A percentile compares a stretch with the other conserved stretches of the same genome.
These are phyloP conservation scores for Thinocorus orbignyianus DNA, from an alignment of 2,113 vertebrate genomes.

Conservation along the genomic window DNA sequence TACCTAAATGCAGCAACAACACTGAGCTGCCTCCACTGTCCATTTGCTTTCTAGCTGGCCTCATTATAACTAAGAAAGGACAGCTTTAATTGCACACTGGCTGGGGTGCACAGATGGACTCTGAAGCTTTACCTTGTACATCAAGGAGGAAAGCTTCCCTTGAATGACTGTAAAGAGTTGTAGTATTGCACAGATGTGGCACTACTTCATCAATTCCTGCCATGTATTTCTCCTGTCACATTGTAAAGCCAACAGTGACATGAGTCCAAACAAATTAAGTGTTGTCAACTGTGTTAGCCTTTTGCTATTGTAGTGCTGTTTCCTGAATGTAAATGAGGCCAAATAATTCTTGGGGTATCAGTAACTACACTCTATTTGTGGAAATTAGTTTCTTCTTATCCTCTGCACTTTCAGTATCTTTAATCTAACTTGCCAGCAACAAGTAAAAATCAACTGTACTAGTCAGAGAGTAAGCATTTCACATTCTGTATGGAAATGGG, in stretches of 20 bases:
- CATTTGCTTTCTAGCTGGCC: not conserved
- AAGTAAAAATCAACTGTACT: not conserved
- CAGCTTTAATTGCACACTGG: not conserved
- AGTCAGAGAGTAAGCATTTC: not conserved
- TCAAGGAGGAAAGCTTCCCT: not conserved
- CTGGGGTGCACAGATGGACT: not conserved
- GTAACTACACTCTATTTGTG: not conserved
- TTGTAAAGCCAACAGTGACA: constrained; percentile 40
- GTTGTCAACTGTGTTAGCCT: constrained; percentile 10
- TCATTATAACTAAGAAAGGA: not conserved
- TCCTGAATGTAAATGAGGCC: constrained; percentile 31
- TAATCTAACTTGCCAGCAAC: not conserved
- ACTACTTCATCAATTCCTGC: constrained; percentile 1
- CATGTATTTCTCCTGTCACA: not conserved
- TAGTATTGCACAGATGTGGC: not conserved
- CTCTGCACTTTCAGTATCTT: not conserved
- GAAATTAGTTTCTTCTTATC: constrained; percentile 19
- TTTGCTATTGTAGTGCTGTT: constrained; percentile 4
- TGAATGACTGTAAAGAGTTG: not conserved
- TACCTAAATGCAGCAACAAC: not conserved
- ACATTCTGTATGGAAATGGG: not conserved
- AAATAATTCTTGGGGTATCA: constrained; percentile 11
- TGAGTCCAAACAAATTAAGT: constrained; percentile 61
- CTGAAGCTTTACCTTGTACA: not conserved
- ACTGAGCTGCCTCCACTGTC: not conserved